These are phyloP conservation scores for Drosophila pandora DNA, from an alignment of 1,140 invertebrate species.

Conservation along the genomic window DNA sequence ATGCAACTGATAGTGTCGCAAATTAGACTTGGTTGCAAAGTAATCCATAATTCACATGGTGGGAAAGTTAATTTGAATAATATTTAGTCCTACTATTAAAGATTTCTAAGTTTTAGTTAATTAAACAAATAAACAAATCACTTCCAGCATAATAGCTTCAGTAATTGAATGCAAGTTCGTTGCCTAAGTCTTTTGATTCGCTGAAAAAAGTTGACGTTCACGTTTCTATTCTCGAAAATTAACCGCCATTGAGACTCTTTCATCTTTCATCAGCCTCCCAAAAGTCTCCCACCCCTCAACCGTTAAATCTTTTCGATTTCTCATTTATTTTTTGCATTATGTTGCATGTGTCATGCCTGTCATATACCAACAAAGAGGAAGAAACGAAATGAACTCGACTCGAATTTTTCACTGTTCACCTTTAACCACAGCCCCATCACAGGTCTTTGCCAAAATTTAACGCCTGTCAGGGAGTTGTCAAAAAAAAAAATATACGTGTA, in stretches of 20 bases:
- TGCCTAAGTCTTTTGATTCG: conserved; percentile 43
- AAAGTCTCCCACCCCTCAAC: conserved; percentile 1
- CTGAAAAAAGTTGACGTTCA: not conserved
- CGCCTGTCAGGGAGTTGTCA: conserved; percentile 68
- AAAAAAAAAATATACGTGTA: conserved; percentile 9
- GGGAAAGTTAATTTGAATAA: not conserved
- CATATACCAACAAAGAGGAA: conserved; percentile 27
- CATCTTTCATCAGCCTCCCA: conserved; percentile 29
- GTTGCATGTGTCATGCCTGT: conserved; percentile 63
- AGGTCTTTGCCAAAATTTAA: conserved; percentile 48
- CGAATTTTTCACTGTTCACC: conserved; percentile 51
- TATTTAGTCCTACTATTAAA: not conserved
- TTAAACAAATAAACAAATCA: not conserved
- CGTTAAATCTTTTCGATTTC: conserved; percentile 37
- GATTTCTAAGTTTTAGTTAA: not conserved
- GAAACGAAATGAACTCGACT: conserved; percentile 38
- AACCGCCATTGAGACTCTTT: conserved; percentile 14
- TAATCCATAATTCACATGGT: conserved; percentile 30
- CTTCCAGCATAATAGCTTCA: not conserved
- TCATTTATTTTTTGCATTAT: conserved; percentile 46
- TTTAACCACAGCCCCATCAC: conserved; percentile 30
- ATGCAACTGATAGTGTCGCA: conserved; percentile 24
- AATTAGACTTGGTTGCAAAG: conserved; percentile 11
- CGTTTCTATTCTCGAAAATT: conserved; percentile 3
- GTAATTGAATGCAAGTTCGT: conserved; percentile 25